A percentile compares a stretch with the other conserved stretches of the same genome.
phyloP scores from a whole-genome alignment of 2,797 vertebrate genomes.

The Coregonus ussuriensis region DNA sequence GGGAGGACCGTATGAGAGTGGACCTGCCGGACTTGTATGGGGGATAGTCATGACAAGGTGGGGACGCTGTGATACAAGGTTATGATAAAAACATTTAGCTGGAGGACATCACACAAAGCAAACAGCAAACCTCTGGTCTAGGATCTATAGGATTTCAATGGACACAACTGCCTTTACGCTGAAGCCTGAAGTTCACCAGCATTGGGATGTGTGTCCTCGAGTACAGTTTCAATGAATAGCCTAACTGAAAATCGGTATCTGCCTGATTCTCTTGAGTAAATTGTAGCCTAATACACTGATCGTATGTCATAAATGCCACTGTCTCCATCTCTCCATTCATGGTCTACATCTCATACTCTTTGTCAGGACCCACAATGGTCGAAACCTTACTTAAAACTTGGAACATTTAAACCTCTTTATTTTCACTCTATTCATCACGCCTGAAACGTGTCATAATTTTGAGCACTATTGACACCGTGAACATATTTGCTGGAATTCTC shows the following conservation, averaged over 20 bases:
- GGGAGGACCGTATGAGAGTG: conserved; percentile 34
- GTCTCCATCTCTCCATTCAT: background rate
- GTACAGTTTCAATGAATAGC: background rate
- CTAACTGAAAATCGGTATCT: background rate
- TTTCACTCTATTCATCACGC: background rate
- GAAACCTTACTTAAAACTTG: background rate
- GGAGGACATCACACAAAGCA: background rate
- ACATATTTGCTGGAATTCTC: background rate
- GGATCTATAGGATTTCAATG: background rate
- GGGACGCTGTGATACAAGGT: background rate
- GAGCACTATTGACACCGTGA: background rate
- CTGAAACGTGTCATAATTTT: background rate
- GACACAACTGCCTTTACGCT: background rate
- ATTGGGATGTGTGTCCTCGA: background rate
- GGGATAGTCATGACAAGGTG: conserved; percentile 1
- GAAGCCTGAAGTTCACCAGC: background rate
- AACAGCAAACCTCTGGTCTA: background rate
- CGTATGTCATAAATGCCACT: background rate
- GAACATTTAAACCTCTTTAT: background rate
- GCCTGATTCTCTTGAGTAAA: background rate
- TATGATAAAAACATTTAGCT: background rate
- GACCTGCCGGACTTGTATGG: conserved; percentile 8
- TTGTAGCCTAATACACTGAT: background rate
- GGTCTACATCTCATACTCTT: background rate
- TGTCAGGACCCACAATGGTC: background rate